These are phyloP conservation scores for Grantiella picta DNA, from an alignment of 2,113 vertebrate species.

Conservation along the genomic window DNA sequence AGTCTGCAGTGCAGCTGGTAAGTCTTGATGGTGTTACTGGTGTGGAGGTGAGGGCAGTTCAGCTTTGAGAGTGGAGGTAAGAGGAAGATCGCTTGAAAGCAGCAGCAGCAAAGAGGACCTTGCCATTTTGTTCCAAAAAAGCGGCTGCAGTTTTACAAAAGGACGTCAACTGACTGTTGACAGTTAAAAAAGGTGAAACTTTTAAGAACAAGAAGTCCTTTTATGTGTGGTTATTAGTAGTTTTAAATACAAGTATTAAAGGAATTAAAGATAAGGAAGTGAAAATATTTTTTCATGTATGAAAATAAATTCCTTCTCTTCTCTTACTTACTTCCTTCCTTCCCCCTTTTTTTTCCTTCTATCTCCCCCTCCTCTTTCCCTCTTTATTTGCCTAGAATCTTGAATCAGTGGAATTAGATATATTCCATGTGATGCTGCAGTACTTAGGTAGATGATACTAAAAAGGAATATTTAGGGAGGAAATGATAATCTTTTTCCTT, in stretches of 20 bases:
- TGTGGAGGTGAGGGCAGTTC: neutral
- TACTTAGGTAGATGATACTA: neutral
- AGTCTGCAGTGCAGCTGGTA: neutral
- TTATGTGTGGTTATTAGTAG: neutral
- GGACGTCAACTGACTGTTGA: neutral
- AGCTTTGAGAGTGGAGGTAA: too few relatives aligned
- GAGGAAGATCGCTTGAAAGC: neutral
- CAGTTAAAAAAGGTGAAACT: neutral
- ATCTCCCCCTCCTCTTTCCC: neutral
- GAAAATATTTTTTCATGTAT: neutral
- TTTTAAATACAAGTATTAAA: neutral
- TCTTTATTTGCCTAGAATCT: neutral
- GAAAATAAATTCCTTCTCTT: neutral
- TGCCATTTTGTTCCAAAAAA: neutral
- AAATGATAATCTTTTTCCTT: neutral
- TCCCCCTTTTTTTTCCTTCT: neutral
- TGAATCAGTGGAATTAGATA: neutral
- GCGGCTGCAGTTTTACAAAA: neutral
- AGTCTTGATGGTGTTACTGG: rapidly evolving
- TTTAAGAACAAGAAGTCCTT: neutral
- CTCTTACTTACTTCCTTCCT: neutral
- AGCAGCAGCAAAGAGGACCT: neutral
- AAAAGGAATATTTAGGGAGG: neutral
- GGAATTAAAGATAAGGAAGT: neutral
- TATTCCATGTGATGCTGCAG: neutral